Evolutionary conservation across 2,113 vertebrate genomes (phyloP), one percentile per base, ranked within the genome.

Genomic region (Mola mola): DNA sequence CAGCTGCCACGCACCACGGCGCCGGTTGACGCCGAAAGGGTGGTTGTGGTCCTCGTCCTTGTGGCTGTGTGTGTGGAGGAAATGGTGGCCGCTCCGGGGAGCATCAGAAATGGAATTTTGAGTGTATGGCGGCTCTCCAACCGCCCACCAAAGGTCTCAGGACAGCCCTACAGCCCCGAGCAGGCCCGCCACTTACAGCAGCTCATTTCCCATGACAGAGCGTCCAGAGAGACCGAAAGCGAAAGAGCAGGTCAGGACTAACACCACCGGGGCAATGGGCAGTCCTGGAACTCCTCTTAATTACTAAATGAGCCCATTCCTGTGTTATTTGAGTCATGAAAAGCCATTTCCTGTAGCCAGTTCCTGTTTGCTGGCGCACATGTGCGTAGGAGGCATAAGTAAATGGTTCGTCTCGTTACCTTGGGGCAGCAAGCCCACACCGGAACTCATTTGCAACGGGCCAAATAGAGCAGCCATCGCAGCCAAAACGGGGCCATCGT

Each of bases 301-400:
- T 91, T 68, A 84, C 84, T 64, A 87, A 87, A 91, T 82, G 78
- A 85, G 85, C 55, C 75, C 75, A 62, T 87, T 89, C 71, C 83
- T 84, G 85, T 79, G 77, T 83, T 86, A 75, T 87, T 84, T 77
- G 78, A 87, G 87, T 91, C 75, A 80, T 78, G 75, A 84, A 83
- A 90, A 84, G 78, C 72, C 46, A 86, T 87, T 90, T 89, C 84
- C 88, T 89, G 62, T 59, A 56, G 44, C 76, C 19, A 29, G 40
- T 79, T 86, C 89, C 89, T 89, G 88, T 90, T 89, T 85, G 87
- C 44, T 51, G 68, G 62, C 46, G 66, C 81, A 84, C 69, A 80
- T 79, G 75, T 75, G 77, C 77, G 81, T 72, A 61, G 69, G 79
- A 79, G 83, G 84, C 70, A 69, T 81, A 72, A 55, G 55, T 68